phyloP scores from a whole-genome alignment of 2,888 invertebrate genomes.

The Hesperia comma region DNA sequence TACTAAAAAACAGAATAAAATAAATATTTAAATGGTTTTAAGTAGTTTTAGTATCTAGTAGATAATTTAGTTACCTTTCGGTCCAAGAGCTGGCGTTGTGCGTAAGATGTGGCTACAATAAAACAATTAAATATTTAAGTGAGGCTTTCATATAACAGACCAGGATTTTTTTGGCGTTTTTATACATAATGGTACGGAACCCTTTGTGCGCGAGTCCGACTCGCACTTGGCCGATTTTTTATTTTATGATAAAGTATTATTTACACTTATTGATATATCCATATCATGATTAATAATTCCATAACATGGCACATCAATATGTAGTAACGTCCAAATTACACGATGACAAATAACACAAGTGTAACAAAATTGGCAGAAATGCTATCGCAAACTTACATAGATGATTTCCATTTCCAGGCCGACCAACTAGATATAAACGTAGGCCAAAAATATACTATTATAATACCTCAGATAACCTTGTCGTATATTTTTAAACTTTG shows the following conservation, averaged over 20 bases:
- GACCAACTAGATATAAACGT: not conserved
- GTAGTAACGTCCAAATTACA: slow-evolving; percentile 11
- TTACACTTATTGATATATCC: not conserved
- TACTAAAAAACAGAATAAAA: too few species aligned
- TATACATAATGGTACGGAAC: too few species aligned
- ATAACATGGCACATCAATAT: not conserved
- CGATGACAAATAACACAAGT: not conserved
- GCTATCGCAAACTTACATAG: not conserved
- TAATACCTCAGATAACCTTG: not conserved
- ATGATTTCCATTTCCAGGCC: not conserved
- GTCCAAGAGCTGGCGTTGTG: too few species aligned
- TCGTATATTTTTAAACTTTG: slow-evolving; percentile 3
- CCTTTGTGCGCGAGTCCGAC: too few species aligned
- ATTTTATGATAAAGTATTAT: not conserved
- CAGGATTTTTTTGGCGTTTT: too few species aligned
- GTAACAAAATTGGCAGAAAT: not conserved
- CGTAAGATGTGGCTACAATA: too few species aligned
- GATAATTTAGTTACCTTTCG: too few species aligned
- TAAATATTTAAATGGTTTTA: too few species aligned
- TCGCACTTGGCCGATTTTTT: too few species aligned
- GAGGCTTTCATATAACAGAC: too few species aligned
- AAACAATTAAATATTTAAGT: too few species aligned
- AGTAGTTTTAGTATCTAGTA: too few species aligned
- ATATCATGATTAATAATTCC: not conserved
- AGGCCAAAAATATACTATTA: slow-evolving; percentile 4